phyloP scores from a whole-genome alignment of 2,797 vertebrate species.

The Coccyzus lansbergi region DNA sequence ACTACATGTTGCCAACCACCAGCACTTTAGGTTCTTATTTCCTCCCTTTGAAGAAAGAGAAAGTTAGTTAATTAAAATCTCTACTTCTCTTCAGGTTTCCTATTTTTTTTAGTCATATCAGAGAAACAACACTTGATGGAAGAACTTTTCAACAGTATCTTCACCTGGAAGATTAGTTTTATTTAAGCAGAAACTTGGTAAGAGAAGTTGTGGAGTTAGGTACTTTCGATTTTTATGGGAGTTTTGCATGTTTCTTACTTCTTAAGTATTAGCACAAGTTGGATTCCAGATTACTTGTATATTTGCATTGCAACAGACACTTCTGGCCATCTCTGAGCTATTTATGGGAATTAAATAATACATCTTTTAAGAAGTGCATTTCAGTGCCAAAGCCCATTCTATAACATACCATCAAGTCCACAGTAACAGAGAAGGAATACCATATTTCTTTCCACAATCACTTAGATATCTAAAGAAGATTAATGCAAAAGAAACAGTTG shows the following conservation, averaged over 20 bases:
- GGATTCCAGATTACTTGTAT: neutral
- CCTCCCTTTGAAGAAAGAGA: neutral
- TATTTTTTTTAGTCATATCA: neutral
- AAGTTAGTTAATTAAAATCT: neutral
- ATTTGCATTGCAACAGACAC: neutral
- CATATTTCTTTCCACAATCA: neutral
- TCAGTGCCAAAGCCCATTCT: neutral
- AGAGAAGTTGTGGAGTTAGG: neutral
- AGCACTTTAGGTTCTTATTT: neutral
- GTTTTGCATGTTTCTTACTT: neutral
- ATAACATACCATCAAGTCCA: neutral
- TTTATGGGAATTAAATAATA: slow-evolving; percentile 1
- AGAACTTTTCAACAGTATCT: neutral
- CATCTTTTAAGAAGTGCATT: neutral
- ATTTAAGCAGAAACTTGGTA: neutral
- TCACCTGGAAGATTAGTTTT: neutral
- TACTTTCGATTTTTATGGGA: neutral
- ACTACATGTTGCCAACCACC: neutral
- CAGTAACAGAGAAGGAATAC: neutral
- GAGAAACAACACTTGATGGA: neutral
- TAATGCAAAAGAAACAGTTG: neutral
- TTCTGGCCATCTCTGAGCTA: neutral
- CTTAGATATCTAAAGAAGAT: neutral
- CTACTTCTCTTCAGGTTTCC: neutral
- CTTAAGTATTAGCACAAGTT: neutral